Evolutionary conservation across 2,888 invertebrate species (phyloP), one percentile per base, ranked within the genome.

Genomic region (Sabatieria punctata): DNA sequence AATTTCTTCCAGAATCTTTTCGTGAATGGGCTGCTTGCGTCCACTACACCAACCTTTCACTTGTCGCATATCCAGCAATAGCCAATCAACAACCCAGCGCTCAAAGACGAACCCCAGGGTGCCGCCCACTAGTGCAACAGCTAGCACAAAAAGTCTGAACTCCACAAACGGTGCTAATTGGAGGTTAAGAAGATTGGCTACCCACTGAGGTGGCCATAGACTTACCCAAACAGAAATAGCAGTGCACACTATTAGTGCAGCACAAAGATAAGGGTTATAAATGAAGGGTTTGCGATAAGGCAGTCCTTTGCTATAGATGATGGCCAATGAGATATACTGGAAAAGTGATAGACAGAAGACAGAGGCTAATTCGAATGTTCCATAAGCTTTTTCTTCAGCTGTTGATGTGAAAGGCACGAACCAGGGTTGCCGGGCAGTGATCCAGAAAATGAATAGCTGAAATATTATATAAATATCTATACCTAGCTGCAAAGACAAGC

Each of bases 241-340:
- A 8, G 30, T 30, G 8, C 8, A 15, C 15, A 30, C 8, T 15
- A 30, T 8, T 15, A 30, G 30, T 8, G 30, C 8, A 8, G 30
- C 30, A 15, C 8, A 15, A 8, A 30, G 30, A 8, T 8, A 15
- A 8, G 8, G 30, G 30, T 30, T 30, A 15, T 11, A 15, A 15
- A 15, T 15, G 30, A 30, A 15, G 8, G 30, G 15, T 8, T 15
- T 8, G 8, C 82, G 70, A 67, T 78, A 82, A 0, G 83, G 83
- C 61, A 75, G 73, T 41, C 82, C 82, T 64, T 82, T 84, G 15
- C 81, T 80, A 64, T 82, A 83, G 4, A 82, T 77, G 51, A 80
- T 71, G 2, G 82, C 82, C 61, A 83, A 70, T 48, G 78, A 77
- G 44, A 84, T 73, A 64, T 83, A 84, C 68, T 85, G 85, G 68